These are phyloP conservation scores for Drosophila prosaltans DNA, from an alignment of 1,140 invertebrate genomes.

Conservation along the genomic window DNA sequence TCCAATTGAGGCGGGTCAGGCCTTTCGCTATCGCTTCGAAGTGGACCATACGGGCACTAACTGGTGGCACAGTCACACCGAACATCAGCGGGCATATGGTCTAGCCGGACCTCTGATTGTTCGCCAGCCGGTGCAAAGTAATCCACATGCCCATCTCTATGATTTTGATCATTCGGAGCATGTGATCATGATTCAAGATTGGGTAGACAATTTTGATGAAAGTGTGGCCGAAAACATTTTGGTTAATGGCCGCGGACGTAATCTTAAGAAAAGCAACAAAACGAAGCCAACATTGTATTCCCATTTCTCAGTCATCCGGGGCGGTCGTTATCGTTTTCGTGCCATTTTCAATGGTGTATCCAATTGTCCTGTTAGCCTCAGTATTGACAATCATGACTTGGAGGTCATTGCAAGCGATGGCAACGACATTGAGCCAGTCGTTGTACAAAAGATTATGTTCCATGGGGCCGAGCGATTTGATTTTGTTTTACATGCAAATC, in stretches of 20 bases:
- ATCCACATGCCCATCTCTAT: slow-evolving; percentile 75
- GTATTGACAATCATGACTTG: slow-evolving; percentile 88
- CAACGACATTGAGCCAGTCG: slow-evolving; percentile 86
- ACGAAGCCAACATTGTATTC: slow-evolving; percentile 62
- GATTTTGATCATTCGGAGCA: slow-evolving; percentile 81
- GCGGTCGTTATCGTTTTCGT: slow-evolving; percentile 85
- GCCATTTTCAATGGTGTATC: slow-evolving; percentile 87
- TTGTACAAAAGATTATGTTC: slow-evolving; percentile 86
- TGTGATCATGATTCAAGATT: slow-evolving; percentile 79
- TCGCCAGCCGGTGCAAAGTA: slow-evolving; percentile 64
- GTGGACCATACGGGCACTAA: slow-evolving; percentile 83
- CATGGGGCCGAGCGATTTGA: slow-evolving; percentile 90
- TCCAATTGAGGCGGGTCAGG: slow-evolving; percentile 85
- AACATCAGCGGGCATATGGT: slow-evolving; percentile 84
- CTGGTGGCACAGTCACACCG: slow-evolving; percentile 82
- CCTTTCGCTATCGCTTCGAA: slow-evolving; percentile 85
- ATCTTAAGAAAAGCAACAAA: slow-evolving; percentile 62
- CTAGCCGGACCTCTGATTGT: slow-evolving; percentile 83
- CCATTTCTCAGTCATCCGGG: slow-evolving; percentile 71
- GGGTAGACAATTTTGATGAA: slow-evolving; percentile 76
- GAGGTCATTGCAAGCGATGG: slow-evolving; percentile 91
- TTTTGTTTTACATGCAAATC: slow-evolving; percentile 88
- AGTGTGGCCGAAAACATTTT: slow-evolving; percentile 83
- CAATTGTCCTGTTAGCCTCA: slow-evolving; percentile 88
- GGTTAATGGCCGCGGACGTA: slow-evolving; percentile 85